Evolutionary conservation across 2,888 invertebrate genomes (phyloP).

Genomic region (Rotaria magnacalcarata): DNA sequence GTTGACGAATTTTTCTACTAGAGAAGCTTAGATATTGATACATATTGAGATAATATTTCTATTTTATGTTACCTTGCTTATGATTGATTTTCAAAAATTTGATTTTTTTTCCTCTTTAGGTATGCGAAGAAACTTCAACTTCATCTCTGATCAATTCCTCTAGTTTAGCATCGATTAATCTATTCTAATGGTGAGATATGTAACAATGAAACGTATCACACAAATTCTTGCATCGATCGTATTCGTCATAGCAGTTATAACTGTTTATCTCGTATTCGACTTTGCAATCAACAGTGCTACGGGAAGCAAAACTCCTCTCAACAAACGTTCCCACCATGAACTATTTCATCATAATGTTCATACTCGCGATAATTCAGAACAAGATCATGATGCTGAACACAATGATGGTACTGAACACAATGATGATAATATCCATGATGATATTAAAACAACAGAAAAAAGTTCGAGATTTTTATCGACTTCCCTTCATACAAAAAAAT

Average conservation of each 20-base stretch:
- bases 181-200: conserved; percentile 19
- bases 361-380: too few species aligned
- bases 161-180: background rate
- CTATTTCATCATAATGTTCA: background rate
- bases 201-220: conserved; percentile 21
- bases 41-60: too few species aligned
- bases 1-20: too few species aligned
- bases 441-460: background rate
- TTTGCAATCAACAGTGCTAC: background rate
- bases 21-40: too few species aligned
- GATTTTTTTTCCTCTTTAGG: background rate
- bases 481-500: background rate
- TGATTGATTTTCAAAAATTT: too few species aligned
- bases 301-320: background rate
- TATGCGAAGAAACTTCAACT: background rate
- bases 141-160: background rate
- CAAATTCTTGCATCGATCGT: background rate
- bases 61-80: too few species aligned
- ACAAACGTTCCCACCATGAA: background rate
- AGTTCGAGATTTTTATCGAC: background rate
- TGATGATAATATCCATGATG: background rate
- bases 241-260: background rate
- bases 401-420: background rate
- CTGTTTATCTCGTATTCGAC: background rate
- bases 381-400: background rate